Conservation (phyloP, 2,888 invertebrate species). For the Loripinus fragilis region DNA sequence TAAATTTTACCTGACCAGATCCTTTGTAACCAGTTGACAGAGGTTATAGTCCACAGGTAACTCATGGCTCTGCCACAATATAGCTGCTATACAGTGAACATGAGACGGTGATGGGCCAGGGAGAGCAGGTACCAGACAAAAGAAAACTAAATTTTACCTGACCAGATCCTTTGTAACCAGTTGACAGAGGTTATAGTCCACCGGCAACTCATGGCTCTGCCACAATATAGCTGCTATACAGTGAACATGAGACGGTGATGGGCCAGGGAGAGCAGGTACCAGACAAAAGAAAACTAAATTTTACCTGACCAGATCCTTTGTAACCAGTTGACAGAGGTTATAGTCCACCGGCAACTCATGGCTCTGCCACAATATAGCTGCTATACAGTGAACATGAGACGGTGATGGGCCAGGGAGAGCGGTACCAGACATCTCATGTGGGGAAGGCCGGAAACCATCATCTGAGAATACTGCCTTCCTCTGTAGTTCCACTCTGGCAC, state of each 20-base stretch:
- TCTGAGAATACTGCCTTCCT: conserved; percentile 58
- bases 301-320: conserved; percentile 90
- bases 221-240: conserved; percentile 93
- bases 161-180: conserved; percentile 91
- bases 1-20: too few relatives aligned
- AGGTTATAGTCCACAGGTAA: conserved; percentile 85
- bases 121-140: conserved; percentile 51
- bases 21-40: conserved; percentile 88
- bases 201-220: conserved; percentile 84
- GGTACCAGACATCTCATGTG: conserved; percentile 38
- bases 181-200: conserved; percentile 86
- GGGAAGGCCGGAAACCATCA: conserved; percentile 56
- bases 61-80: conserved; percentile 87
- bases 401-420: conserved; percentile 78
- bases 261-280: conserved; percentile 67
- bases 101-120: conserved; percentile 79
- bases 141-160: too few relatives aligned
- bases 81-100: conserved; percentile 91
- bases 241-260: conserved; percentile 85
- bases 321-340: conserved; percentile 88
- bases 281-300: too few relatives aligned
- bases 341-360: conserved; percentile 72
- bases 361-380: conserved; percentile 91
- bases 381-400: conserved; percentile 88
- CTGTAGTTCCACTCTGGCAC: conserved; percentile 83